Evolutionary conservation across 2,113 vertebrate genomes (phyloP).

Genomic region (Percina caprodes): DNA sequence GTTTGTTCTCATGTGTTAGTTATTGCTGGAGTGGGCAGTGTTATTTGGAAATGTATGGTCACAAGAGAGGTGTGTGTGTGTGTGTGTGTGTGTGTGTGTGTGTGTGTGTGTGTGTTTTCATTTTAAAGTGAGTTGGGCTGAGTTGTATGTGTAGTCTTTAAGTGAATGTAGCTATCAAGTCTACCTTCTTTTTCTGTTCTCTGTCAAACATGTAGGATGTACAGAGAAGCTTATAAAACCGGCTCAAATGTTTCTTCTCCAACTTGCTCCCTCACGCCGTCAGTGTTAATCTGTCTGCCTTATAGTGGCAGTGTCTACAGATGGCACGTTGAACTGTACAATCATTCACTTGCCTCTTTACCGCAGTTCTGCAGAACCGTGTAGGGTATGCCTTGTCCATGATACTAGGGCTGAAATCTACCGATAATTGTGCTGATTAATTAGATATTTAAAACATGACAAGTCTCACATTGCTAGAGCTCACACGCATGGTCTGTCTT

Average conservation of each 20-base stretch:
- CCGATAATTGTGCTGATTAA: constrained; percentile 1
- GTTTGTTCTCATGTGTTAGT: constrained; percentile 54
- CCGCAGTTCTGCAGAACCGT: constrained; percentile 20
- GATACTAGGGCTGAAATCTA: background rate
- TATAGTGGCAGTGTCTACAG: constrained; percentile 3
- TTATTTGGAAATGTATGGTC: constrained; percentile 32
- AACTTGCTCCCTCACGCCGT: background rate
- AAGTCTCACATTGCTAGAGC: background rate
- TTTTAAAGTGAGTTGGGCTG: background rate
- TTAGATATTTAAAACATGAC: background rate
- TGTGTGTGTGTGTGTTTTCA: background rate
- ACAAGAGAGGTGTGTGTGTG: constrained; percentile 19
- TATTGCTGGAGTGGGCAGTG: constrained; percentile 36
- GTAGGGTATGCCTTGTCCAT: background rate
- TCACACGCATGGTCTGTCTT: background rate
- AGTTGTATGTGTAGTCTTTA: background rate
- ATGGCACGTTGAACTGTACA: constrained; percentile 27
- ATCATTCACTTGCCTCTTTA: constrained; percentile 21
- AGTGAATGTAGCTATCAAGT: constrained; percentile 1
- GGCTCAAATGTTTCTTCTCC: constrained; percentile 32
- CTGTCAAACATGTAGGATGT: background rate
- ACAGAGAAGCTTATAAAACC: background rate
- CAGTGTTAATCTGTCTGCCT: constrained; percentile 8
- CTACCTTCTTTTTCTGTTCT: background rate
- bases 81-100: background rate